phyloP scores from a whole-genome alignment of 2,888 invertebrate genomes.

The Thysanoteuthis rhombus region DNA sequence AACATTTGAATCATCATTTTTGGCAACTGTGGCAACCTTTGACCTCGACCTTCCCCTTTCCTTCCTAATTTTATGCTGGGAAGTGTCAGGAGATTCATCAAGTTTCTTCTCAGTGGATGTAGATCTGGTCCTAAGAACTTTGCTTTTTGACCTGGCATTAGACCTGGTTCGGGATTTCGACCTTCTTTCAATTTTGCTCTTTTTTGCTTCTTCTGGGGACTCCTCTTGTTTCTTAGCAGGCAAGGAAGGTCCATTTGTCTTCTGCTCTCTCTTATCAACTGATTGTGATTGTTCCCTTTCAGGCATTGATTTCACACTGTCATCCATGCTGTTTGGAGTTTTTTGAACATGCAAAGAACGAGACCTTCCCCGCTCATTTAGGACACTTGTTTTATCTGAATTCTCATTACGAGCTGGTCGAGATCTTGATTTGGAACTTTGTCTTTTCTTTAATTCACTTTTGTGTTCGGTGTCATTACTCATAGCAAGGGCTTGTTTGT shows the following conservation, averaged over 20 bases:
- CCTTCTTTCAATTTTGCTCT: not conserved
- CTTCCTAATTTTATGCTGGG: not conserved
- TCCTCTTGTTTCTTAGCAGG: not conserved
- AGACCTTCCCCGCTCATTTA: not conserved
- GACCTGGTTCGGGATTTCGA: not conserved
- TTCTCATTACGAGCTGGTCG: not conserved
- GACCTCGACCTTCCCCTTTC: not conserved
- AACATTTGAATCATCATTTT: not conserved
- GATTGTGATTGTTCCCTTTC: not conserved
- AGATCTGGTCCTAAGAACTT: no score
- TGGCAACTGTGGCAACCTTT: not conserved
- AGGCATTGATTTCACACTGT: not conserved
- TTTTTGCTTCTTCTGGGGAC: not conserved
- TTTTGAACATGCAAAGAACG: not conserved
- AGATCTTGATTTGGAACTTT: not conserved
- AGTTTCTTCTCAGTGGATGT: not conserved
- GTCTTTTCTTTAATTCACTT: not conserved
- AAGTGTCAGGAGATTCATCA: not conserved
- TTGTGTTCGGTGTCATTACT: not conserved
- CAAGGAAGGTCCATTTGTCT: not conserved
- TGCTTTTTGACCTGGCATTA: not conserved
- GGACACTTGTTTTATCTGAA: not conserved
- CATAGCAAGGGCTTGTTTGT: not conserved
- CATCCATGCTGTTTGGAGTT: not conserved
- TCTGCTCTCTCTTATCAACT: not conserved